Base-by-base conservation (phyloP, 2,888 invertebrate species). In the Drosophila cognata region DNA sequence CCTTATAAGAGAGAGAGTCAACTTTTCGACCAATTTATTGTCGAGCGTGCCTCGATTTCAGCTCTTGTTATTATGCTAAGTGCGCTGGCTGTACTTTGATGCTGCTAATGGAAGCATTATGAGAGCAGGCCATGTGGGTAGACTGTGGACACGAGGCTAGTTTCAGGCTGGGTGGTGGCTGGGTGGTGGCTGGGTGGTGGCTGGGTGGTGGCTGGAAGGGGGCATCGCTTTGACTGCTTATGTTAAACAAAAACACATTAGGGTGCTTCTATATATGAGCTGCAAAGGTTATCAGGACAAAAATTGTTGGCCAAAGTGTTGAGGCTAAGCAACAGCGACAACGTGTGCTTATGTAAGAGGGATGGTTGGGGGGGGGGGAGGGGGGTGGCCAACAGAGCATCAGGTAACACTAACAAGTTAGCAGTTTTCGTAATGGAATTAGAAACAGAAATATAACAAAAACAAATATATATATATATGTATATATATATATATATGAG, bases 211-310 rank as follows among this genome's bases (percentile, higher is more conserved):
- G 38, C 53, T 10, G 21, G 1, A 16, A 35, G 53, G 31, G 68
- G 46, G 53, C 53, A 51, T 51, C 35, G 51, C 50, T 70, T 69
- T 65, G 53, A 65, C 84, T 79, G 71, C 68, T 89, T 89, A 76
- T 84, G 84, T 70, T 81, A 79, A 84, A 79, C 84, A 87, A 79
- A 78, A 72, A 82, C 77, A 89, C 82, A 84, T 84, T 84, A 81
- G 41, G 66, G 41, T 48, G 16, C 33, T 53, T 48, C 52, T 57
- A 65, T 61, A 62, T 66, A 57, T 72, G 73, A 63, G 71, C 77
- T 59, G 69, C 55, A 64, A 56, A 79, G 88, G 88, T 82, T 83
- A 85, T 86, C 75, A 71, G 87, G 67, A 76, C 84, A 50, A 66
- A 72, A 77, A 71, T 74, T 74, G 71, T 74, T 75, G 63, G 68